These are phyloP conservation scores for Dreissena rostriformis DNA, from an alignment of 1,140 invertebrate genomes.

Conservation along the genomic window DNA sequence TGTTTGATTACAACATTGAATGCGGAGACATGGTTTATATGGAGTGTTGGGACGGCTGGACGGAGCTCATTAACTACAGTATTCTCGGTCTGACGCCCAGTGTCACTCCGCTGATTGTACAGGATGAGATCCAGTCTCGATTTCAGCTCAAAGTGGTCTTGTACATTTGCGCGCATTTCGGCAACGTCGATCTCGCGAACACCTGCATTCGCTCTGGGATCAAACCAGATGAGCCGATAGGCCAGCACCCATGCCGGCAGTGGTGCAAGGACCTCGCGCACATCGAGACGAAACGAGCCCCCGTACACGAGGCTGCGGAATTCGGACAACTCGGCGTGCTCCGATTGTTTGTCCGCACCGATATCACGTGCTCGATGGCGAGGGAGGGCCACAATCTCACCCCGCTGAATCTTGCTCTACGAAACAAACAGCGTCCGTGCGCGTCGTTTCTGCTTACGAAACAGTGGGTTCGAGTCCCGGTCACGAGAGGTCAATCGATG, in stretches of 20 bases:
- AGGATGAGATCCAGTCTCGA: constrained; percentile 73
- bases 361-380: constrained; percentile 76
- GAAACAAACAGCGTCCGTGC: constrained; percentile 74
- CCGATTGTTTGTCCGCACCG: constrained; percentile 77
- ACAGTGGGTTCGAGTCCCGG: constrained; percentile 78
- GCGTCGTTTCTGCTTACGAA: constrained; percentile 79
- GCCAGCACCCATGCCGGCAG: constrained; percentile 75
- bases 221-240: constrained; percentile 75
- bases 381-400: constrained; percentile 76
- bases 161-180: constrained; percentile 79
- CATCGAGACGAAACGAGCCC: constrained; percentile 74
- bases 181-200: constrained; percentile 78
- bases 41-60: constrained; percentile 81
- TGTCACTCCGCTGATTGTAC: constrained; percentile 68
- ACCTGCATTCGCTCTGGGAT: constrained; percentile 73
- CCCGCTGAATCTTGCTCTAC: constrained; percentile 77
- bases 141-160: constrained; percentile 79
- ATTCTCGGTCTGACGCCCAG: constrained; percentile 77
- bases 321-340: constrained; percentile 76
- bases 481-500: constrained; percentile 71
- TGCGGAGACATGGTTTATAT: constrained; percentile 74
- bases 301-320: constrained; percentile 78
- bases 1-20: constrained; percentile 77
- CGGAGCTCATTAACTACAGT: constrained; percentile 77
- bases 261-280: constrained; percentile 76